Base-by-base conservation (phyloP, 2,888 invertebrate species). In the Ethmia dodecea region DNA sequence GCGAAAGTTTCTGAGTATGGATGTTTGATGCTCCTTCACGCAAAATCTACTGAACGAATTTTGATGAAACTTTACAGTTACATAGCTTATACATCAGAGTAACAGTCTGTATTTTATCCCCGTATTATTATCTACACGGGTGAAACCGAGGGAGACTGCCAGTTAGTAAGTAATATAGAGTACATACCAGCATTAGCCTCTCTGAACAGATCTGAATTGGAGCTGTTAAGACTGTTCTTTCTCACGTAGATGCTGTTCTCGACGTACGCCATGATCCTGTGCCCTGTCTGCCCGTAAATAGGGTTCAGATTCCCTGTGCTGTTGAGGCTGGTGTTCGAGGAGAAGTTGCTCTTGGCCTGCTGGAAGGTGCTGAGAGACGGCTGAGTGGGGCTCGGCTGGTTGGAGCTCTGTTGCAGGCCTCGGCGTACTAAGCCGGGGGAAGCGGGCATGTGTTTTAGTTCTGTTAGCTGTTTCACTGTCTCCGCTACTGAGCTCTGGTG, bases 371-470 rank as follows among this genome's bases (percentile, higher is more conserved):
- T 65, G 0, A 83, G 44, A 0, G 69, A 50, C 0, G 54, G 55
- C 10, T 55, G 63, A 1, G 67, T 59, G 3, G 66, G 61, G 27
- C 47, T 55, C 26, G 38, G 48, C 37, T 56, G 53, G 47, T 52
- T 54, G 4, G 49, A 39, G 35, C 47, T 42, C 18, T 71, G 69
- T 37, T 77, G 83, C 3, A 74, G 60, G 16, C 67, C 67, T 10
- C 92, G 88, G 5, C 94, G 88, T 14, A 92, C 77, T 3, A 93
- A 88, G 45, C 92, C 91, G 3, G 96, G 95, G 47, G 95, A 95
- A 2, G 95, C 94, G 0, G 95, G 95, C 55, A 93, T 94, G 75
- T 95, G 95, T 55, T 94, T 92, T 43, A 95, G 75, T 60, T 95
- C 94, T 0, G 94, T 95, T 37, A 96, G 76, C 26, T 94, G 94